phyloP scores from a whole-genome alignment of 2,797 vertebrate genomes.

The Epinephelus awoara region DNA sequence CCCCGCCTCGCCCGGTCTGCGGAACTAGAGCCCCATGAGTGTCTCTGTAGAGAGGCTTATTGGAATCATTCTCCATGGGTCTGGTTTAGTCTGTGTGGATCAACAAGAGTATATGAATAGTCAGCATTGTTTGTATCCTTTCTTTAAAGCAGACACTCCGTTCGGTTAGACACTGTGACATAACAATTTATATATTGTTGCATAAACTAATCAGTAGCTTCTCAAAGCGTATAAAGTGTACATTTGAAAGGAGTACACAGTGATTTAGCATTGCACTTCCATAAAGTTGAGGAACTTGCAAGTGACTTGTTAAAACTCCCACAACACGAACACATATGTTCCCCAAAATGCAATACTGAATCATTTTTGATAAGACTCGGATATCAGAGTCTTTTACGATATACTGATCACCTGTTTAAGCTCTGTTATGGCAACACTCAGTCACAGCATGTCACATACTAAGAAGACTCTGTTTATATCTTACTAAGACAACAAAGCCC shows the following conservation, averaged over 20 bases:
- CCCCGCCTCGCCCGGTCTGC: too few species aligned
- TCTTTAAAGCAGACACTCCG: neutral
- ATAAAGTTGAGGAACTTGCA: neutral
- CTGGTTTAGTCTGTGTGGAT: neutral
- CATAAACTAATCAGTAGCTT: neutral
- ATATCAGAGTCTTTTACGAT: neutral
- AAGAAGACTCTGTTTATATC: too few species aligned
- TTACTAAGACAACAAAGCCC: neutral
- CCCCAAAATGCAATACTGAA: neutral
- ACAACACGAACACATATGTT: neutral
- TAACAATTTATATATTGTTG: neutral
- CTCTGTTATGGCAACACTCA: too few species aligned
- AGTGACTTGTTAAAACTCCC: neutral
- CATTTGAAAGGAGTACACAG: neutral
- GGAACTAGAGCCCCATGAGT: too few species aligned
- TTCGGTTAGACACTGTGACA: conserved; percentile 25
- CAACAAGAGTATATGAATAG: neutral
- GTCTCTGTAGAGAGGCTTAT: neutral
- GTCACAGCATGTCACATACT: neutral
- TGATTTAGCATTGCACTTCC: neutral
- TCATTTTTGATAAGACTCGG: neutral
- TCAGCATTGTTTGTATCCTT: neutral
- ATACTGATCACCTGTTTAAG: neutral
- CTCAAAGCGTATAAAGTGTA: neutral
- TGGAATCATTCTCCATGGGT: neutral